phyloP scores from a whole-genome alignment of 2,888 invertebrate genomes.

The Acanthosepion esculentum region DNA sequence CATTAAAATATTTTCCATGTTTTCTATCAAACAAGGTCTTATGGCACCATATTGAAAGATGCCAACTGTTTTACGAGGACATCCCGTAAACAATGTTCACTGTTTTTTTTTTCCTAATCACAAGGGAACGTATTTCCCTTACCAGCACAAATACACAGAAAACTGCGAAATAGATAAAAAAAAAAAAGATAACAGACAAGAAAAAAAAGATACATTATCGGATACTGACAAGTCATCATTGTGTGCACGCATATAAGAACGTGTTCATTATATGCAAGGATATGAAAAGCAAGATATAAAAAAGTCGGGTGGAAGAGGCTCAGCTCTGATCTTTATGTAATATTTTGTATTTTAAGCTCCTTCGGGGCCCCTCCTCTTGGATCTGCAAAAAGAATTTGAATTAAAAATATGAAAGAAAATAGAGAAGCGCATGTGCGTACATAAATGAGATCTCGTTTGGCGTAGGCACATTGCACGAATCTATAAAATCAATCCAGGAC shows the following conservation, averaged over 20 bases:
- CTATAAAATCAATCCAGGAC: constrained; percentile 23
- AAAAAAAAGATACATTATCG: not conserved
- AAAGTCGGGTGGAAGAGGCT: not conserved
- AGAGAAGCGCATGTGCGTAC: not conserved
- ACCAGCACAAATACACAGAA: too few species aligned
- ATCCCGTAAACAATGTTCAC: too few species aligned
- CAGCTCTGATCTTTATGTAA: not conserved
- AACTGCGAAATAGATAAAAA: too few species aligned
- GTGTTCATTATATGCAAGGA: not conserved
- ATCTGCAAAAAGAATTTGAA: not conserved
- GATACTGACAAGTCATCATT: not conserved
- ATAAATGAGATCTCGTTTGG: not conserved
- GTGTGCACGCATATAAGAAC: not conserved
- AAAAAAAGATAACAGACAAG: not conserved
- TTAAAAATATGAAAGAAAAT: not conserved
- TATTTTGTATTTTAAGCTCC: not conserved
- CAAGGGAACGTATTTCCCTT: too few species aligned
- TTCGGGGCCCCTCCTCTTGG: not conserved
- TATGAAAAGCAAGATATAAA: not conserved
- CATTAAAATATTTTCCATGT: too few species aligned
- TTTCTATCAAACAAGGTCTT: too few species aligned
- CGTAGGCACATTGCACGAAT: not conserved
- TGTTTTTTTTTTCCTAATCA: too few species aligned
- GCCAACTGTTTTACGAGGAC: too few species aligned
- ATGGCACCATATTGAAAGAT: too few species aligned